Conservation (phyloP, 2,113 vertebrate species). For the Dryoscopus gambensis region DNA sequence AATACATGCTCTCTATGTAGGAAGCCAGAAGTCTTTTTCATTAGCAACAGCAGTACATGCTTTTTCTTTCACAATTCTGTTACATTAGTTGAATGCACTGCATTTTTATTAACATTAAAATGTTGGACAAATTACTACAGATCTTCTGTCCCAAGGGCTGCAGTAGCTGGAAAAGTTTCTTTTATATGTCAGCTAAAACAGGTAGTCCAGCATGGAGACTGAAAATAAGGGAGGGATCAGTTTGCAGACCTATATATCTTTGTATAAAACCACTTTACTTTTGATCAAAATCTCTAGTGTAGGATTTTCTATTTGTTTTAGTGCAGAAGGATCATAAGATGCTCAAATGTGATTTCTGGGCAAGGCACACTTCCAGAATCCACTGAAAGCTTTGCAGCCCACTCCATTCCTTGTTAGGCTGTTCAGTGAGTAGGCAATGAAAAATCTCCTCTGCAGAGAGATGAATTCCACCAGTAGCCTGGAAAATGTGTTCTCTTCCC, state of each 20-base stretch:
- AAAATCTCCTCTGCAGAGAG: slow-evolving; percentile 53
- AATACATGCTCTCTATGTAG: background rate
- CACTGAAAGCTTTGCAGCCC: slow-evolving; percentile 19
- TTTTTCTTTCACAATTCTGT: background rate
- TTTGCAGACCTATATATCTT: background rate
- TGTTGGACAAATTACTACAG: background rate
- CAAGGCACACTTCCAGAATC: slow-evolving; percentile 24
- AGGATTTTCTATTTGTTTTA: background rate
- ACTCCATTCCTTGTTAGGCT: slow-evolving; percentile 35
- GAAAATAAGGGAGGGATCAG: background rate
- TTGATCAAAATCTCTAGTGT: slow-evolving; percentile 1
- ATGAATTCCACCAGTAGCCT: slow-evolving; percentile 54
- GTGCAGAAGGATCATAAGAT: slow-evolving; percentile 1
- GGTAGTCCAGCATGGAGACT: background rate
- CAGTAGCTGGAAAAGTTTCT: background rate
- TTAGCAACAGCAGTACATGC: background rate
- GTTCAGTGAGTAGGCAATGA: slow-evolving; percentile 50
- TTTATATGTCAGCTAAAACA: background rate
- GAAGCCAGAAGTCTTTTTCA: background rate
- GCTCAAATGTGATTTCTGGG: slow-evolving; percentile 32
- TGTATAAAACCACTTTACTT: background rate
- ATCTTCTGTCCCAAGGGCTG: background rate
- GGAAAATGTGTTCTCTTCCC: slow-evolving; percentile 49
- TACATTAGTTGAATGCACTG: background rate
- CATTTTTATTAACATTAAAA: background rate